Evolutionary conservation across 2,797 vertebrate species (phyloP).

Genomic region (Sarcoramphus papa): DNA sequence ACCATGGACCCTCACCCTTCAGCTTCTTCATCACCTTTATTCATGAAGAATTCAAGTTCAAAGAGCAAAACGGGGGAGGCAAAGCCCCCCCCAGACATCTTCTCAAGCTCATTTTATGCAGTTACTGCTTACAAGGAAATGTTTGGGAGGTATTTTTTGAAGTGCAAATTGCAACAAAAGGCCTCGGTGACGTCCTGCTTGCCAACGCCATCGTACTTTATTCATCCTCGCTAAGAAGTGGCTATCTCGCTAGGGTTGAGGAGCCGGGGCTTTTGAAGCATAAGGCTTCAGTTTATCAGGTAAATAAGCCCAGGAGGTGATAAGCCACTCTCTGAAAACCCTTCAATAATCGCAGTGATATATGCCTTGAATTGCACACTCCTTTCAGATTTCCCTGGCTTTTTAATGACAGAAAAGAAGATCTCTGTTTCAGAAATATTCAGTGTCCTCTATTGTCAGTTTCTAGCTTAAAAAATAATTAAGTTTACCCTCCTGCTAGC

Average conservation of each 20-base stretch:
- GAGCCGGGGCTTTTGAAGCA: constrained; percentile 14
- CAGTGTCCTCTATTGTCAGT: constrained; percentile 19
- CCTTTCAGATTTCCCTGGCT: not conserved
- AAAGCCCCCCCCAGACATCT: not conserved
- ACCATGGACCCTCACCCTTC: not conserved
- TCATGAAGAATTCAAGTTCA: not conserved
- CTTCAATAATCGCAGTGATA: constrained; percentile 7
- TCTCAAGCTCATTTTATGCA: not conserved
- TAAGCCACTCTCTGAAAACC: constrained; percentile 29
- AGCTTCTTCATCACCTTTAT: not conserved
- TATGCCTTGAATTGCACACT: not conserved
- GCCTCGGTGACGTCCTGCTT: not conserved
- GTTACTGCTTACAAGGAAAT: not conserved
- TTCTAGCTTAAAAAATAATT: constrained; percentile 52
- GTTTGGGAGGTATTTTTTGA: not conserved
- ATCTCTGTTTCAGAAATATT: not conserved
- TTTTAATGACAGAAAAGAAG: constrained; percentile 52
- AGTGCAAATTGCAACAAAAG: not conserved
- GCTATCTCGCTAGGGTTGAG: accelerated
- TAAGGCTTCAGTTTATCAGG: constrained; percentile 22
- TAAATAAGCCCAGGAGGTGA: constrained; percentile 13
- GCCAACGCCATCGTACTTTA: accelerated
- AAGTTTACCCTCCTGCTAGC: constrained; percentile 27
- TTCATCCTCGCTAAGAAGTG: not conserved
- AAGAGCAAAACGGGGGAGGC: not conserved